A percentile compares a stretch with the other conserved stretches of the same genome.
These are phyloP conservation scores for Steinernema carpocapsae DNA, from an alignment of 2,888 invertebrate species.

Conservation along the genomic window DNA sequence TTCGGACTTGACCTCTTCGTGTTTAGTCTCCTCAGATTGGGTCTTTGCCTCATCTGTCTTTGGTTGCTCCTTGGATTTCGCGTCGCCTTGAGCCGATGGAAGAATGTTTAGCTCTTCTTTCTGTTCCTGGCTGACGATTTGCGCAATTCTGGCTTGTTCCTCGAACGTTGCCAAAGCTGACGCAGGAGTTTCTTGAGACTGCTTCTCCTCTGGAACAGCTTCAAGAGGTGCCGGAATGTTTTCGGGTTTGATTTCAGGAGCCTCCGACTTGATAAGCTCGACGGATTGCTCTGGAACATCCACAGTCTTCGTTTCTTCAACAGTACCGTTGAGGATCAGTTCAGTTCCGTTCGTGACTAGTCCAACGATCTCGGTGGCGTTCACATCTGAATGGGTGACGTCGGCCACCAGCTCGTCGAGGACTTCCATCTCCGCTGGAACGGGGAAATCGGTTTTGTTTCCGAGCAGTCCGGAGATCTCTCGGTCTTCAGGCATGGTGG, in stretches of 20 bases:
- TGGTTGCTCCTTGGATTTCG: not conserved
- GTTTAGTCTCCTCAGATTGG: not conserved
- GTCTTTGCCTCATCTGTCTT: not conserved
- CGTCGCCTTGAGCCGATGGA: not conserved
- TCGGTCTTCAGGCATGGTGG: not conserved
- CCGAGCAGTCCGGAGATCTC: not conserved
- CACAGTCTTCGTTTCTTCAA: not conserved
- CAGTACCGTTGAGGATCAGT: not conserved
- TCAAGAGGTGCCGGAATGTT: not conserved
- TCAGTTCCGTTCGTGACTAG: not conserved
- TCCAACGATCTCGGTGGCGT: not conserved
- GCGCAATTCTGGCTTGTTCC: not conserved
- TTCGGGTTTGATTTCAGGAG: not conserved
- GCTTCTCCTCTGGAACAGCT: not conserved
- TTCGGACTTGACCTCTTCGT: not conserved
- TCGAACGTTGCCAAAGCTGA: too few relatives aligned
- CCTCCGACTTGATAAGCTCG: too few relatives aligned
- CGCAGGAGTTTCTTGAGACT: not conserved
- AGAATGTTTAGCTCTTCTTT: not conserved
- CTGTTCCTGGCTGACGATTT: constrained; percentile 7
- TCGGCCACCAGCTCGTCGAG: constrained; percentile 1
- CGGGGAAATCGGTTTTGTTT: not conserved
- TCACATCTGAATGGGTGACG: not conserved
- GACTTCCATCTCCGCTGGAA: not conserved
- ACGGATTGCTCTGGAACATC: too few relatives aligned